Evolutionary conservation across 1,140 invertebrate genomes (phyloP).

Genomic region (Drosophila paulistorum): DNA sequence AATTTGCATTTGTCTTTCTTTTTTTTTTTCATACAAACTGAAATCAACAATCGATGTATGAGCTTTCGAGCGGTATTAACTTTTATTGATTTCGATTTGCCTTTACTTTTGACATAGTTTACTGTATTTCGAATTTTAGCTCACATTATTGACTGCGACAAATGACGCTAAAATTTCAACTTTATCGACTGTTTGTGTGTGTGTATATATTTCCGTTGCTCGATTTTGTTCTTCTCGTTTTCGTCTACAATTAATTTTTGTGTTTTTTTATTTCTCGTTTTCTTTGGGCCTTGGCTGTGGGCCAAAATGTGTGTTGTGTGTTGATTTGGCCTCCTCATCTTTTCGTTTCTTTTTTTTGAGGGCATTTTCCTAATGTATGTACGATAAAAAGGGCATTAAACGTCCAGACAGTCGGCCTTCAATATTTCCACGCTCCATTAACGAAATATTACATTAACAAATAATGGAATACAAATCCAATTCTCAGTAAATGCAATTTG

Average conservation of each 20-base stretch:
- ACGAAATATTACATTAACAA: constrained; percentile 46
- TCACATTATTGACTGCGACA: constrained; percentile 49
- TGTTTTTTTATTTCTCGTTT: constrained; percentile 18
- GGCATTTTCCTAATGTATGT: constrained; percentile 35
- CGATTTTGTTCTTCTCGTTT: constrained; percentile 27
- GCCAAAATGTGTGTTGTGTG: constrained; percentile 61
- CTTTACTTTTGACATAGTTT: constrained; percentile 17
- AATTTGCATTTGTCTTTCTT: too few species aligned
- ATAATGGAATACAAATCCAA: background rate
- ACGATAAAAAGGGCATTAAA: constrained; percentile 58
- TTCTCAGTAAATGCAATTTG: constrained; percentile 36
- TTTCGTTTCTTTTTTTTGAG: constrained; percentile 26
- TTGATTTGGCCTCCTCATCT: constrained; percentile 58
- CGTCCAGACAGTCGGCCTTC: constrained; percentile 44
- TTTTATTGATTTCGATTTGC: constrained; percentile 30
- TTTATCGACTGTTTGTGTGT: constrained; percentile 34
- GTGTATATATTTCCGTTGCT: constrained; percentile 38
- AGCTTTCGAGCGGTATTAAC: background rate
- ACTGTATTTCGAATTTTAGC: constrained; percentile 44
- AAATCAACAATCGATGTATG: too few species aligned
- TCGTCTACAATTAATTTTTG: constrained; percentile 42
- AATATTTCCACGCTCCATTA: constrained; percentile 37
- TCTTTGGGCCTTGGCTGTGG: constrained; percentile 36
- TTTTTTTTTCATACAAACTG: too few species aligned
- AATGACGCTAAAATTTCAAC: constrained; percentile 53